Evolutionary conservation across 2,888 invertebrate species (phyloP).

Genomic region (Tuta absoluta): DNA sequence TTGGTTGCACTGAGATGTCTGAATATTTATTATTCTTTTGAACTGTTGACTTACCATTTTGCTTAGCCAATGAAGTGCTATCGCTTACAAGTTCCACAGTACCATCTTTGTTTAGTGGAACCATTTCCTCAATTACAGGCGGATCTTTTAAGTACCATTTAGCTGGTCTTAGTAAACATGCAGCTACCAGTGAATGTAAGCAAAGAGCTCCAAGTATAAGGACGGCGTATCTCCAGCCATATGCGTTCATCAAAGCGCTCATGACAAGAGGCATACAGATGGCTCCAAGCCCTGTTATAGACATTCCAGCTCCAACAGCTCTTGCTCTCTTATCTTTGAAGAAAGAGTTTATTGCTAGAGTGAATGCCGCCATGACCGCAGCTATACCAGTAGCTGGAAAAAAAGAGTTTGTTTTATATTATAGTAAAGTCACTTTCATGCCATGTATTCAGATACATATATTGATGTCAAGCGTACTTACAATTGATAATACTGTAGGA

Average conservation of each 20-base stretch:
- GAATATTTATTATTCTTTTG: too few relatives aligned
- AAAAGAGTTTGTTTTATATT: slow-evolving; percentile 23
- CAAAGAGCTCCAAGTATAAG: slow-evolving; percentile 83
- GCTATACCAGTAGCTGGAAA: slow-evolving; percentile 83
- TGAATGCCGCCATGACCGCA: slow-evolving; percentile 82
- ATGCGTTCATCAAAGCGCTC: slow-evolving; percentile 77
- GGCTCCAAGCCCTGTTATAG: slow-evolving; percentile 84
- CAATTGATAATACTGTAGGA: slow-evolving; percentile 86
- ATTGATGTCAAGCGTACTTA: slow-evolving; percentile 69
- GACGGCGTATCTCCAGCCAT: slow-evolving; percentile 82
- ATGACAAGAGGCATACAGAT: slow-evolving; percentile 84
- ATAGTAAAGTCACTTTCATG: background rate
- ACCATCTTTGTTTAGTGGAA: slow-evolving; percentile 58
- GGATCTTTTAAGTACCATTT: slow-evolving; percentile 83
- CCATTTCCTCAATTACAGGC: slow-evolving; percentile 55
- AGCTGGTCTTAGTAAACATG: slow-evolving; percentile 83
- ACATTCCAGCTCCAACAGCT: slow-evolving; percentile 84
- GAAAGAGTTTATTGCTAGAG: slow-evolving; percentile 84
- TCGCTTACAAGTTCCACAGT: slow-evolving; percentile 59
- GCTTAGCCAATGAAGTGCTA: slow-evolving; percentile 52
- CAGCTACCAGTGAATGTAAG: slow-evolving; percentile 82
- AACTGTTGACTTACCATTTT: slow-evolving; percentile 47
- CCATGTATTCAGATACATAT: background rate
- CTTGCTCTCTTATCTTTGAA: slow-evolving; percentile 83
- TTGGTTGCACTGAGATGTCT: too few relatives aligned